A percentile compares a stretch with the other conserved stretches of the same genome.
Conservation (phyloP, 2,797 vertebrate genomes). For the Macropodus opercularis region DNA sequence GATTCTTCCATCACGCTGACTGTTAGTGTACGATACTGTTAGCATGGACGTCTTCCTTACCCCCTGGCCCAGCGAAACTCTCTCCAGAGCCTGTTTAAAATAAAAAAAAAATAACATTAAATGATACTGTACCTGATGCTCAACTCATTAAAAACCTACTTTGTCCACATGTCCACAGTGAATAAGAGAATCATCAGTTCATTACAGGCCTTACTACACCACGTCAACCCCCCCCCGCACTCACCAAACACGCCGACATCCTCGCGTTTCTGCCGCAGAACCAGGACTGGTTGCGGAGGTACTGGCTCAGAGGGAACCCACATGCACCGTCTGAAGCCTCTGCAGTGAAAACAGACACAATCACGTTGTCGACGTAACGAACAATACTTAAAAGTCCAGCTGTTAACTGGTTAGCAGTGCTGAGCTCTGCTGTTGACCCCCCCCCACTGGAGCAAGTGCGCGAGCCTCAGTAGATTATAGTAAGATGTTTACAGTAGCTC, state of each 20-base stretch:
- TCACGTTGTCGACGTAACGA: no score
- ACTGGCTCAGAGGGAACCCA: conserved; percentile 84
- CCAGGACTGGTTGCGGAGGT: conserved; percentile 73
- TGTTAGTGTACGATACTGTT: conserved; percentile 10
- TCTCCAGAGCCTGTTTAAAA: conserved; percentile 80
- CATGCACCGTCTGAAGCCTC: conserved; percentile 52
- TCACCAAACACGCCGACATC: conserved; percentile 86
- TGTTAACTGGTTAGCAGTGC: conserved; percentile 12
- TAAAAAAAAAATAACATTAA: conserved; percentile 2
- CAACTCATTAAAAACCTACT: background rate
- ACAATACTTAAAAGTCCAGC: no score
- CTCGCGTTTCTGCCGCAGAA: conserved; percentile 85
- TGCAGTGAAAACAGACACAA: conserved; percentile 48
- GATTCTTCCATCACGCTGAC: conserved; percentile 12
- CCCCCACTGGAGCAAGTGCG: conserved; percentile 21
- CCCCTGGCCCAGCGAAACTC: conserved; percentile 80
- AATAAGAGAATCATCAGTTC: background rate
- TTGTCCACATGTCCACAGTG: background rate
- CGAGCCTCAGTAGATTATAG: conserved; percentile 28
- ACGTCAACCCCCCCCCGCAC: no score
- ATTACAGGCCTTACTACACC: background rate
- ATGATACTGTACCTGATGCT: conserved; percentile 6
- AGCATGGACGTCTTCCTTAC: conserved; percentile 63
- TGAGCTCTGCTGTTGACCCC: conserved; percentile 8
- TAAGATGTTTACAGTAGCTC: conserved; percentile 49